A percentile compares a stretch with the other conserved stretches of the same genome.
Conservation (phyloP, 2,113 vertebrate genomes). For the Raphicerus campestris region DNA sequence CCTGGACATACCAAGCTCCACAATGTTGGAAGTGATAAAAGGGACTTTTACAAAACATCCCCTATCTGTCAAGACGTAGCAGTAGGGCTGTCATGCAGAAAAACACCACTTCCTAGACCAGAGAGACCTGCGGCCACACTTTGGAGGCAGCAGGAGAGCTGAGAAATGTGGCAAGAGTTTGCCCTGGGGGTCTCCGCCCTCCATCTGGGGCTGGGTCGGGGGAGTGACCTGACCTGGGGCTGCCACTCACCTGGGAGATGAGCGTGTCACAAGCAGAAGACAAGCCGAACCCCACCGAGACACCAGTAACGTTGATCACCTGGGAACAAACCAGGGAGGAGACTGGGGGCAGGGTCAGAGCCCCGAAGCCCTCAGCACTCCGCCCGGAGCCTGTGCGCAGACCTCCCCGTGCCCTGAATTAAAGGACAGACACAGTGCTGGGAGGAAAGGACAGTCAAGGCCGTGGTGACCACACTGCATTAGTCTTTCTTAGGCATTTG, state of each 20-base stretch:
- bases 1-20: neutral
- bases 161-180: neutral
- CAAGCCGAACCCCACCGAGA: slow-evolving; percentile 88
- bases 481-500: neutral
- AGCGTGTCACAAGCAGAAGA: slow-evolving; percentile 91
- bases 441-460: neutral
- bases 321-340: slow-evolving; percentile 70
- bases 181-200: no score
- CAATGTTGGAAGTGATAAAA: neutral
- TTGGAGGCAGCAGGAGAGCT: neutral
- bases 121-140: neutral
- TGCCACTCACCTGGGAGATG: slow-evolving; percentile 89
- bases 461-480: neutral
- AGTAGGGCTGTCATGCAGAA: neutral
- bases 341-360: neutral
- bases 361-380: neutral
- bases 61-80: neutral
- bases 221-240: neutral
- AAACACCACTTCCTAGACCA: neutral
- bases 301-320: slow-evolving; percentile 88
- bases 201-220: accelerated
- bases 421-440: neutral
- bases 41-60: neutral
- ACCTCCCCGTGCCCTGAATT: neutral
- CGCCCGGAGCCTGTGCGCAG: neutral